Conservation (phyloP, 2,888 invertebrate species). For the Andrena camellia region DNA sequence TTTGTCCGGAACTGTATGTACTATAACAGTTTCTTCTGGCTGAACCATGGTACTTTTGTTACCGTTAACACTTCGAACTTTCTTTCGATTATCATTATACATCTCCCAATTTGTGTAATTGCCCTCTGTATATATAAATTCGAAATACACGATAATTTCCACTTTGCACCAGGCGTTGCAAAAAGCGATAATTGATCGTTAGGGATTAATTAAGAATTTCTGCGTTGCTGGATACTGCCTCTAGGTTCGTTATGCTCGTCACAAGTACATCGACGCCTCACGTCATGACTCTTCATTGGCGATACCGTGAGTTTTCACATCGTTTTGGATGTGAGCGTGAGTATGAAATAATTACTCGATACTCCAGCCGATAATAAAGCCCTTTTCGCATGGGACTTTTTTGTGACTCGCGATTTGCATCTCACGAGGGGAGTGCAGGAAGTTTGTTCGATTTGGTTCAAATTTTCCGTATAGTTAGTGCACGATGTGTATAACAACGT, state of each 20-base stretch:
- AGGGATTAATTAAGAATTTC: slow-evolving; percentile 50
- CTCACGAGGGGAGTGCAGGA: too few relatives aligned
- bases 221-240: background rate
- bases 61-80: too few relatives aligned
- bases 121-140: background rate
- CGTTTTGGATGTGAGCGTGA: background rate
- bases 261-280: slow-evolving; percentile 16
- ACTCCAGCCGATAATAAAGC: slow-evolving; percentile 25
- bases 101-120: background rate
- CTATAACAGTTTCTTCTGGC: too few relatives aligned
- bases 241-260: background rate
- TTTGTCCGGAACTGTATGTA: too few relatives aligned
- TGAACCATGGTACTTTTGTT: too few relatives aligned
- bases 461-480: too few relatives aligned
- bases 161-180: background rate
- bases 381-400: too few relatives aligned
- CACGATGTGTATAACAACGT: too few relatives aligned
- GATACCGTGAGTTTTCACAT: slow-evolving; percentile 9
- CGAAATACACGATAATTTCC: slow-evolving; percentile 12
- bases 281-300: slow-evolving; percentile 14
- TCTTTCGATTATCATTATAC: too few relatives aligned
- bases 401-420: too few relatives aligned
- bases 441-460: too few relatives aligned
- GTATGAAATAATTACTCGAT: slow-evolving; percentile 37
- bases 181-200: slow-evolving; percentile 53